These are phyloP conservation scores for Drosophila limbata DNA, from an alignment of 2,888 invertebrate genomes.

Conservation along the genomic window DNA sequence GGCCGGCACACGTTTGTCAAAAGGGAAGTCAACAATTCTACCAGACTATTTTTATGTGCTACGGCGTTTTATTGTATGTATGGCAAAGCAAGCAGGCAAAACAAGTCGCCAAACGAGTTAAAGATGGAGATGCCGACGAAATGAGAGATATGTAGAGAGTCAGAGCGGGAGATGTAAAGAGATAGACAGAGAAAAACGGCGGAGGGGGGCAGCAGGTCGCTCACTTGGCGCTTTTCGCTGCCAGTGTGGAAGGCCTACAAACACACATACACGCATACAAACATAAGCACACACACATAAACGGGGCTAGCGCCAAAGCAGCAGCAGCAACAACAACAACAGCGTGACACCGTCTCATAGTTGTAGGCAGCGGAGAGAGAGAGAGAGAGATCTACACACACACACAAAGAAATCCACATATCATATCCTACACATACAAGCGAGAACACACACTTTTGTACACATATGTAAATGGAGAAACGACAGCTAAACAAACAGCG, in stretches of 20 bases:
- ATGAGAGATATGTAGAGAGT: constrained; percentile 10
- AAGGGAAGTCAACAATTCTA: constrained; percentile 63
- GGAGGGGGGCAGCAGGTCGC: constrained; percentile 21
- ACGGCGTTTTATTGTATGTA: constrained; percentile 38
- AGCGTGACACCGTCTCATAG: constrained; percentile 35
- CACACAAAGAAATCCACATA: constrained; percentile 39
- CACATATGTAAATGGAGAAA: constrained; percentile 66
- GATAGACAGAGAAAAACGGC: not conserved
- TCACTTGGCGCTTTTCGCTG: constrained; percentile 54
- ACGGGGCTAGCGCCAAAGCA: constrained; percentile 40
- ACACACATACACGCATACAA: constrained; percentile 50
- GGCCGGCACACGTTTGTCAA: constrained; percentile 44
- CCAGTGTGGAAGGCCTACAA: constrained; percentile 69
- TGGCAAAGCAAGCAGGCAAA: constrained; percentile 32
- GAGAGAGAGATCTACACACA: constrained; percentile 44
- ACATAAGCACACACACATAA: constrained; percentile 33
- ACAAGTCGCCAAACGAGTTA: constrained; percentile 73
- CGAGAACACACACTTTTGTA: constrained; percentile 6
- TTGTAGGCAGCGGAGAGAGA: constrained; percentile 29
- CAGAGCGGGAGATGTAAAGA: constrained; percentile 14
- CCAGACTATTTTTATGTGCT: constrained; percentile 62
- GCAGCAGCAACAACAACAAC: constrained; percentile 35
- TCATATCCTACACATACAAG: constrained; percentile 33
- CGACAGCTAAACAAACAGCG: constrained; percentile 72
- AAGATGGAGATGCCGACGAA: constrained; percentile 52